Base-by-base conservation (phyloP, 2,113 vertebrate genomes). In the Zootoca vivipara region DNA sequence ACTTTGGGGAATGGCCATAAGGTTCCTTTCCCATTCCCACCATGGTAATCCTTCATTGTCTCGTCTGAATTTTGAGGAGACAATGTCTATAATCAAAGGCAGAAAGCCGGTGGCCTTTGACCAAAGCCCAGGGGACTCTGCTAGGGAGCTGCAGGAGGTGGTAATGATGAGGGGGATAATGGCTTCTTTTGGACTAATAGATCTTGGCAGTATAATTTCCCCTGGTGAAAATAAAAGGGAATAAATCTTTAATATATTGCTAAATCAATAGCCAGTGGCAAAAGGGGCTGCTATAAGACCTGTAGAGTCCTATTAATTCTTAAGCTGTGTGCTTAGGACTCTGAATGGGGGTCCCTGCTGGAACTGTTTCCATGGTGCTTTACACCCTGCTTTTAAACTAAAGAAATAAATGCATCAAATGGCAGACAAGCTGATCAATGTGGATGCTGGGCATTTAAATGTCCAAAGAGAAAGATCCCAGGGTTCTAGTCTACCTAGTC, bases 201-300 rank as follows among this genome's bases (percentile, higher is more conserved):
- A 93, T 94, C 93, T 90, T 95, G 94, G 93, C 94, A 94, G 90
- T 75, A 90, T 95, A 94, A 96, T 95, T 96, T 96, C 95, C 95
- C 94, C 89, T 91, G 92, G 94, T 94, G 92, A 93, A 95, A 95
- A 94, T 95, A 94, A 94, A 94, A 94, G 92, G 87, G 89, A 93
- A 94, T 96, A 95, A 94, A 95, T 96, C 94, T 95, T 88, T 92
- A 40, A 93, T 93, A 93, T 94, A 96, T 93, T 95, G 95, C 93
- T 95, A 95, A 96, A 95, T 95, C 95, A 92, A 96, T 96, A 95
- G 78, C 82, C 88, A 83, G 88, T 91, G 93, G 90, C 86, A 92
- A 92, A 52, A 93, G 93, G 91, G 87, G 77, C 91, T 95, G 92
- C 93, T 91, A 84, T 90, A 92, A 90, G 90, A 92, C 83, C 92